Percentiles rank a stretch among this genome's conserved stretches.
Evolutionary conservation across 2,888 invertebrate genomes (phyloP).

Genomic region (Eilema caniola): DNA sequence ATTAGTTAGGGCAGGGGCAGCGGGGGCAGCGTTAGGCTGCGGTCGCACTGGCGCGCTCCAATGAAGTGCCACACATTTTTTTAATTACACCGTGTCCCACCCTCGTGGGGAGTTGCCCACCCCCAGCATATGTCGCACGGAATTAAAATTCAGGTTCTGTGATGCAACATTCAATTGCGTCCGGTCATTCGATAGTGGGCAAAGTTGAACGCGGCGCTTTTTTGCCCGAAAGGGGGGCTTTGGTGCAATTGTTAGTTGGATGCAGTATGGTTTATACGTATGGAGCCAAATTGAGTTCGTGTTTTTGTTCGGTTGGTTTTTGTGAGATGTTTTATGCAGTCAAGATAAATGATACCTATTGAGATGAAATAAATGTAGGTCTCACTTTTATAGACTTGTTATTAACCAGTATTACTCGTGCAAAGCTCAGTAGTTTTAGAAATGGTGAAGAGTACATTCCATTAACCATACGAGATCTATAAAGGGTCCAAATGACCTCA

Average conservation of each 20-base stretch:
- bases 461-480: too few species aligned
- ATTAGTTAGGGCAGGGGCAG: slow-evolving; percentile 69
- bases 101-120: slow-evolving; percentile 37
- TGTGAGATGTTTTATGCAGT: neutral
- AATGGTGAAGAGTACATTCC: too few species aligned
- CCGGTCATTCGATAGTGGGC: slow-evolving; percentile 52
- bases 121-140: slow-evolving; percentile 78
- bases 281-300: slow-evolving; percentile 12
- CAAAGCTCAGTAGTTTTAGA: too few species aligned
- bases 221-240: slow-evolving; percentile 35
- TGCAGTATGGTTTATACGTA: slow-evolving; percentile 15
- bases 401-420: neutral
- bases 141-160: slow-evolving; percentile 81
- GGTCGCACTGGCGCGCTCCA: slow-evolving; percentile 70
- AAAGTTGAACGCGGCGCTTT: slow-evolving; percentile 48
- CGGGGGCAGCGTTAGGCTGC: slow-evolving; percentile 57
- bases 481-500: neutral
- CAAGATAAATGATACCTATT: neutral
- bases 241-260: slow-evolving; percentile 23
- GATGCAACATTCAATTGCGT: slow-evolving; percentile 74
- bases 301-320: neutral
- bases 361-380: neutral
- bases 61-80: slow-evolving; percentile 85
- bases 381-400: neutral
- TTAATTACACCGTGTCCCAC: slow-evolving; percentile 74